A percentile compares a stretch with the other conserved stretches of the same genome.
These are phyloP conservation scores for Drosophila rubida DNA, from an alignment of 2,888 invertebrate genomes.

Conservation along the genomic window DNA sequence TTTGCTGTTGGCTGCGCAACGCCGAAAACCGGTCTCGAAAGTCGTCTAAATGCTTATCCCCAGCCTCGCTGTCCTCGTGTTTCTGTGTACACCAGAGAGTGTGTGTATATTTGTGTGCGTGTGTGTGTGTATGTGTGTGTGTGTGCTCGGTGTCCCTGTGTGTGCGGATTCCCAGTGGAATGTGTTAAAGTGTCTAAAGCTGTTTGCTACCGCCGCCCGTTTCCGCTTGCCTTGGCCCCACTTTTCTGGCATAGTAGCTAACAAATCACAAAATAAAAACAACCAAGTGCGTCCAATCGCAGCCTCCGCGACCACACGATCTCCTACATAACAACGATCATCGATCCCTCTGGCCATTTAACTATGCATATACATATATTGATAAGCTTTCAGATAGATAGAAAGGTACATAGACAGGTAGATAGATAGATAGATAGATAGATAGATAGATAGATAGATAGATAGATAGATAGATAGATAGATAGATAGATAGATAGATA, in stretches of 20 bases:
- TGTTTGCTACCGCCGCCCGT: constrained; percentile 58
- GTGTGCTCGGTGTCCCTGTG: constrained; percentile 36
- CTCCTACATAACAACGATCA: no score
- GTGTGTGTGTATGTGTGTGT: constrained; percentile 21
- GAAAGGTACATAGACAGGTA: no score
- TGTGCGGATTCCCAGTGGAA: constrained; percentile 67
- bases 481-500: no score
- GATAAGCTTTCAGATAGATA: no score
- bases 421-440: no score
- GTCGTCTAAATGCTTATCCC: constrained; percentile 63
- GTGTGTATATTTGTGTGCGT: constrained; percentile 13
- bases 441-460: no score
- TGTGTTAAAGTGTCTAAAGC: constrained; percentile 76
- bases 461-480: no score
- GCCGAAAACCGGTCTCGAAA: constrained; percentile 72
- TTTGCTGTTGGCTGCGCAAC: constrained; percentile 49
- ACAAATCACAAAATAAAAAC: constrained; percentile 3
- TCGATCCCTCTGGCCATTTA: no score
- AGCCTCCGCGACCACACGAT: not conserved
- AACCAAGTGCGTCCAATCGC: not conserved
- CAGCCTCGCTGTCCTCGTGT: constrained; percentile 8
- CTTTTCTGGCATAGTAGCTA: constrained; percentile 27
- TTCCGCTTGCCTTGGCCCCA: constrained; percentile 24
- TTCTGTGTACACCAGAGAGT: no score
- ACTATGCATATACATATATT: no score